Base-by-base conservation (phyloP, 2,888 invertebrate species). In the Notodonta ziczac region DNA sequence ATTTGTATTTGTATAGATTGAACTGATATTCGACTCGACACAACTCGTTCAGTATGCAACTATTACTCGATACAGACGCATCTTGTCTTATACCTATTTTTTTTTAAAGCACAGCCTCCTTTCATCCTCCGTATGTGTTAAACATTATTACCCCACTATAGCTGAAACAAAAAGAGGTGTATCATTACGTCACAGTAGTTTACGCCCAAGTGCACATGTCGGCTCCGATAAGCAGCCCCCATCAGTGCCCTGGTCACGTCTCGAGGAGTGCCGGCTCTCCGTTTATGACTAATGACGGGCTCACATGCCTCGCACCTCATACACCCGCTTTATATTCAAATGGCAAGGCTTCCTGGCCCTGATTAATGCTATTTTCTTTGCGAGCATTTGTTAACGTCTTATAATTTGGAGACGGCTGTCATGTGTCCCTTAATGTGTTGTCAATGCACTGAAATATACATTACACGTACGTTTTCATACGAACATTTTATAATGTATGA, bases 251-350 rank as follows among this genome's bases (percentile, higher is more conserved):
- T 73, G 83, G 80, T 90, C 92, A 91, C 92, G 92, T 91, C 63
- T 76, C 46, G 48, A 62, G 65, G 67, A 78, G 78, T 78, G 70
- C 81, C 81, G 74, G 80, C 81, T 82, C 82, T 78, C 80, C 85
- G 85, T 87, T 89, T 91, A 92, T 93, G 93, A 93, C 90, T 93
- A 93, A 93, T 93, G 93, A 92, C 86, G 80, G 87, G 89, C 90
- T 91, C 92, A 90, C 88, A 91, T 84, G 83, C 81, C 77, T 76
- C 76, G 76, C 87, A 86, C 87, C 86, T 88, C 82, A 84, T 73
- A 72, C 73, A 67, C 73, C 76, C 78, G 81, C 86, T 93, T 93
- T 91, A 91, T 91, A 93, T 93, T 93, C 93, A 93, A 93, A 93
- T 93, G 90, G 88, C 87, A 89, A 82, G 78, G 88, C 82, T 87